Evolutionary conservation across 2,797 vertebrate species (phyloP).

Genomic region (Tapera naevia): DNA sequence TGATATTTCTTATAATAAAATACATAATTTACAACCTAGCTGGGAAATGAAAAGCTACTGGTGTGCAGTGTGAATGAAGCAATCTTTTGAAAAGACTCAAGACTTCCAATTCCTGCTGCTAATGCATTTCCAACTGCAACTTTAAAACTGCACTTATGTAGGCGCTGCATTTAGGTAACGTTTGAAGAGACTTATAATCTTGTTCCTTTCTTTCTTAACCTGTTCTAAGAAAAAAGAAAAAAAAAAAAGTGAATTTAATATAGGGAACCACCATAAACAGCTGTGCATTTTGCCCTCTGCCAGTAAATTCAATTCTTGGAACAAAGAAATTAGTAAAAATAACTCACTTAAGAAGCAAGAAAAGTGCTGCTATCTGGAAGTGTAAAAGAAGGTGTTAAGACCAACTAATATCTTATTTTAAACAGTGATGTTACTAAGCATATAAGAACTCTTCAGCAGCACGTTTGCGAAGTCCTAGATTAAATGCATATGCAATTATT

Average conservation of each 20-base stretch:
- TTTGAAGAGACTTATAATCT: neutral
- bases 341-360: neutral
- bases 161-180: neutral
- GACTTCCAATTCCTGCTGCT: slow-evolving; percentile 16
- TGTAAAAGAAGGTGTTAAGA: neutral
- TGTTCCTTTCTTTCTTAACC: neutral
- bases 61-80: neutral
- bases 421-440: neutral
- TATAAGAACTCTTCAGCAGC: neutral
- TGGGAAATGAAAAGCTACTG: neutral
- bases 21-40: neutral
- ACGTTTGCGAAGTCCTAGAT: neutral
- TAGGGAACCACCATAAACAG: neutral
- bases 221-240: neutral
- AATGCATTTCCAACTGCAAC: slow-evolving; percentile 33
- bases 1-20: neutral
- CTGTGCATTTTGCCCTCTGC: neutral
- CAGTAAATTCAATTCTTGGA: neutral
- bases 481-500: neutral
- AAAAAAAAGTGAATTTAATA: neutral
- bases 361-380: neutral
- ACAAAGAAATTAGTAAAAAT: neutral
- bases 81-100: neutral
- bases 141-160: neutral
- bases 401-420: neutral